Percentiles rank a stretch among this genome's conserved stretches.
Evolutionary conservation across 2,113 vertebrate genomes (phyloP).

Genomic region (Talpa occidentalis): DNA sequence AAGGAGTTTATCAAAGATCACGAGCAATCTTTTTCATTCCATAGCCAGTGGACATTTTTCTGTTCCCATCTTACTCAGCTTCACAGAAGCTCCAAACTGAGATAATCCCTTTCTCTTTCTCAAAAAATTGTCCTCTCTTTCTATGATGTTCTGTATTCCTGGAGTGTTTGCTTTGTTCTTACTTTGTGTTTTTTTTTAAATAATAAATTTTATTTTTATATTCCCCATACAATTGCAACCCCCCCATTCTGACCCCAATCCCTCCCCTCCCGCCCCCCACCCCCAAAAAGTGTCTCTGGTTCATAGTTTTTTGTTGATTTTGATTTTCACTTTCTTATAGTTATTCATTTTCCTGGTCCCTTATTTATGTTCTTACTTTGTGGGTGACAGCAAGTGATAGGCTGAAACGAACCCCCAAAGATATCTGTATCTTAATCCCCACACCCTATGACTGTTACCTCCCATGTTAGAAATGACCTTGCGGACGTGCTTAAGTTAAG

Average conservation of each 20-base stretch:
- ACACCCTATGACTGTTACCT: neutral
- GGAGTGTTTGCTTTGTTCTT: neutral
- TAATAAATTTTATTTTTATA: too few relatives aligned
- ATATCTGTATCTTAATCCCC: neutral
- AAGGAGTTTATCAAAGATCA: neutral
- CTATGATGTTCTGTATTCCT: neutral
- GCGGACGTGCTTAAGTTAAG: neutral
- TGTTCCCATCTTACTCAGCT: neutral
- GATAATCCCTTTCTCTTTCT: neutral
- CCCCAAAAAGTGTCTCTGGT: too few relatives aligned
- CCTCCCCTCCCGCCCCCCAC: too few relatives aligned
- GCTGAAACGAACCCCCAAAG: neutral
- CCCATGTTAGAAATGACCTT: neutral
- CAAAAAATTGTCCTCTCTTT: neutral
- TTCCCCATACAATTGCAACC: too few relatives aligned
- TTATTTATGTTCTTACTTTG: neutral
- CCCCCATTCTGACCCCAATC: too few relatives aligned
- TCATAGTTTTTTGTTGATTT: too few relatives aligned
- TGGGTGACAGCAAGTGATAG: neutral
- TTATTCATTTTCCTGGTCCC: too few relatives aligned
- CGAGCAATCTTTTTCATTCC: neutral
- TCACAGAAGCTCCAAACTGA: neutral
- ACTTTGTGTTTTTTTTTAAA: too few relatives aligned
- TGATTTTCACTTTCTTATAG: too few relatives aligned
- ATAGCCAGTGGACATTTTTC: neutral